Evolutionary conservation across 2,888 invertebrate genomes (phyloP).

Genomic region (Dicranocentrus wangi): DNA sequence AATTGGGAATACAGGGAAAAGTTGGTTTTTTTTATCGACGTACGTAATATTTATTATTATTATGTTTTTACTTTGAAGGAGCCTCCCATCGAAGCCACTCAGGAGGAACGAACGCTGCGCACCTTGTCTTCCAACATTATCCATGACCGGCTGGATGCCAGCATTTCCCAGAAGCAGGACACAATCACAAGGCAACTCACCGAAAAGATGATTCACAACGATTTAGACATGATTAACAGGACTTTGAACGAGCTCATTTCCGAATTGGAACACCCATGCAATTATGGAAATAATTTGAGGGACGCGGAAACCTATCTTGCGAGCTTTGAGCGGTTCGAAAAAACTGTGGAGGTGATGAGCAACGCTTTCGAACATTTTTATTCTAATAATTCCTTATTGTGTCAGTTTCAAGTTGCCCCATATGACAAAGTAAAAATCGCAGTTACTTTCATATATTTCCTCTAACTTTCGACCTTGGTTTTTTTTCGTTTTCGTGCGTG

Average conservation of each 20-base stretch:
- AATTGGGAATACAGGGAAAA: too few relatives aligned
- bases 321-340: slow-evolving; percentile 85
- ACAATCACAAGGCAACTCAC: slow-evolving; percentile 77
- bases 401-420: slow-evolving; percentile 1
- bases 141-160: slow-evolving; percentile 28
- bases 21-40: too few relatives aligned
- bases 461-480: too few relatives aligned
- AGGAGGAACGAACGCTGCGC: slow-evolving; percentile 43
- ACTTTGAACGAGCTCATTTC: slow-evolving; percentile 82
- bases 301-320: slow-evolving; percentile 82
- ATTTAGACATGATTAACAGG: slow-evolving; percentile 82
- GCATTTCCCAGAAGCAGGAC: slow-evolving; percentile 39
- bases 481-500: background rate
- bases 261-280: slow-evolving; percentile 81
- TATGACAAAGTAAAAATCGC: too few relatives aligned
- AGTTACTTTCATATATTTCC: too few relatives aligned
- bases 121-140: slow-evolving; percentile 36
- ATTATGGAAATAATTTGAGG: slow-evolving; percentile 83
- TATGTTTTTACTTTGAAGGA: slow-evolving; percentile 45
- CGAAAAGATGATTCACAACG: slow-evolving; percentile 81
- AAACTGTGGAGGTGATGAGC: slow-evolving; percentile 85
- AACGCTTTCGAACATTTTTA: slow-evolving; percentile 69
- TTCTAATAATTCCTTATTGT: too few relatives aligned
- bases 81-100: slow-evolving; percentile 58
- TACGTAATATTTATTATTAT: background rate